Base-by-base conservation (phyloP, 2,888 invertebrate genomes). In the Micoletzkya japonica region DNA sequence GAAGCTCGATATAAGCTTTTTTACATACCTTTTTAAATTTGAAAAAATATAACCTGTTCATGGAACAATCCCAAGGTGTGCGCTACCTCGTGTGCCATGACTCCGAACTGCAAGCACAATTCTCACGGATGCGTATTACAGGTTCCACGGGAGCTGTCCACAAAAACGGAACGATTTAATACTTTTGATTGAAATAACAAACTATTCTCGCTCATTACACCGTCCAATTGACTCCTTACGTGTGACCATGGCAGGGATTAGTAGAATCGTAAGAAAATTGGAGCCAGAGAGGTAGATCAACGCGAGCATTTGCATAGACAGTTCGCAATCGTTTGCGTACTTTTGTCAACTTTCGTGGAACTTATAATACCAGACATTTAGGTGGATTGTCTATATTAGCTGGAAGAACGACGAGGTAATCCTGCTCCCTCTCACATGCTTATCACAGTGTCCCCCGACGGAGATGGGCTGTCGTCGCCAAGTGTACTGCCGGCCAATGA, bases 31-130 rank as follows among this genome's bases (percentile, higher is more conserved):
- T 57, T 17, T 26, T 14, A 7, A 32, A 1, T 17, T 17, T 10
- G 2, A 2, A 2, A 4, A 17, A 34, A 59, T 37, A 24, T 17
- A 26, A 49, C 58, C 34, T 67, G 67, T 44, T 67, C 67, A 37
- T 67, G 67, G 20, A 67, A 67, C n/a, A 67, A 36, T 1, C 67
- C 67, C 7, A 67, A 44, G 14, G 67, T 34, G 36, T 67, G 67
- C n/a, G 67, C 67, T 14, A 67, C 57, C 44, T 67, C 67, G 32
- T 67, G 67, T 7, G 67, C 67, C 67, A 67, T 67, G 2, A 67
- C 67, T 3, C 67, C 67, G 57, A 67, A 67, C 67, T 67, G 39
- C 26, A 67, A 67, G 10, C 6, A n/a, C 24, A 14, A 14, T 14
- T 59, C 6, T 32, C 10, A 59, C 59, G 17, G 14, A n/a, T n/a